phyloP scores from a whole-genome alignment of 1,140 invertebrate genomes.

The Dreissena polymorpha region DNA sequence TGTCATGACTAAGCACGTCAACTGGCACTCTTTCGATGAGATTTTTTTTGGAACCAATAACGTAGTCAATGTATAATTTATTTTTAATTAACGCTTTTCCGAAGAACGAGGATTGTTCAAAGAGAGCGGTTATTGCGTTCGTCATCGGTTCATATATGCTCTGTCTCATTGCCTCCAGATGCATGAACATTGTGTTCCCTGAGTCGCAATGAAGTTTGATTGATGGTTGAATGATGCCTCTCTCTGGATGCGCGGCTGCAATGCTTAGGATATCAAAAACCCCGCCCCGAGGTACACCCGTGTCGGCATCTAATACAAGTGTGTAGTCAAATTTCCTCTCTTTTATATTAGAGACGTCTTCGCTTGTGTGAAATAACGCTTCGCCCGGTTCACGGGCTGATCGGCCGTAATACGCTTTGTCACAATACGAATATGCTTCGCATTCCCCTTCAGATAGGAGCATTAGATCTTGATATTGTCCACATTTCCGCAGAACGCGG shows the following conservation, averaged over 20 bases:
- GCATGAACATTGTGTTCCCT: constrained; percentile 75
- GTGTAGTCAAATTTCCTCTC: constrained; percentile 74
- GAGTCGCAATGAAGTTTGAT: constrained; percentile 69
- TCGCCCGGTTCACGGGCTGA: constrained; percentile 63
- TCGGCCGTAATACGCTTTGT: constrained; percentile 66
- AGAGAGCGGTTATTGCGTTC: constrained; percentile 71
- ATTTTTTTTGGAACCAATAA: constrained; percentile 70
- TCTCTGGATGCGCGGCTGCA: constrained; percentile 73
- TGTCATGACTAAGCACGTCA: constrained; percentile 77
- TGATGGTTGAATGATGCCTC: constrained; percentile 74
- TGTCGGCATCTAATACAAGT: constrained; percentile 74
- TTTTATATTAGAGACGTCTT: constrained; percentile 71
- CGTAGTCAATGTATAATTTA: constrained; percentile 71
- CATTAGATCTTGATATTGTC: constrained; percentile 77
- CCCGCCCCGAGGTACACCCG: constrained; percentile 65
- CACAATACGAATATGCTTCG: constrained; percentile 70
- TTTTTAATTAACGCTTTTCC: constrained; percentile 75
- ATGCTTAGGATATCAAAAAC: constrained; percentile 69
- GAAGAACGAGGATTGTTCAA: constrained; percentile 73
- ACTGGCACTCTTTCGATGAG: constrained; percentile 74
- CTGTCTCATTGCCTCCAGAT: constrained; percentile 71
- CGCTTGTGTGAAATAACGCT: constrained; percentile 69
- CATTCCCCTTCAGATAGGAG: constrained; percentile 72
- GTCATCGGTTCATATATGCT: constrained; percentile 73
- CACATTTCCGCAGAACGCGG: constrained; percentile 74